A percentile compares a stretch with the other conserved stretches of the same genome.
Conservation (phyloP, 1,140 invertebrate species). For the Trichonephila clavipes region DNA sequence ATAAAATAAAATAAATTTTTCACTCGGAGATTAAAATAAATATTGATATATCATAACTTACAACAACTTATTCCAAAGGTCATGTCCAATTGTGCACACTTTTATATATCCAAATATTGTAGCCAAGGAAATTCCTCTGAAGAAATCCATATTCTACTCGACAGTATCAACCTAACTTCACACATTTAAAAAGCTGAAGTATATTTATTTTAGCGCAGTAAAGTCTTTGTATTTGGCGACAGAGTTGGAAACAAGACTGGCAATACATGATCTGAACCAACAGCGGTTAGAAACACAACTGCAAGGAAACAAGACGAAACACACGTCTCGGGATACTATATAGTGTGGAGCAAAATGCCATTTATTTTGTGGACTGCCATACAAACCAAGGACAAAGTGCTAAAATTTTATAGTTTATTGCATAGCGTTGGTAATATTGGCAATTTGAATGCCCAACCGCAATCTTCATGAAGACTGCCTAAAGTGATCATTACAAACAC, state of each 20-base stretch:
- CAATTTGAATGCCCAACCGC: conserved; percentile 54
- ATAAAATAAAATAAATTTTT: too few relatives aligned
- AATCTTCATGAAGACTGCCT: conserved; percentile 58
- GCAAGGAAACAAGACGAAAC: not conserved
- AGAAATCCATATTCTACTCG: too few relatives aligned
- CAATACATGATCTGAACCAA: conserved; percentile 11
- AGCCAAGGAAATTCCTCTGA: not conserved
- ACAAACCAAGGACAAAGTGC: conserved; percentile 70
- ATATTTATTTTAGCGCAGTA: not conserved
- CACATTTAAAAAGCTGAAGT: too few relatives aligned
- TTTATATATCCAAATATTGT: not conserved
- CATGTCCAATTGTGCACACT: not conserved
- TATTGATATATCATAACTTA: too few relatives aligned
- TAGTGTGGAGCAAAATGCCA: conserved; percentile 49
- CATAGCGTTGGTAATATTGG: conserved; percentile 51
- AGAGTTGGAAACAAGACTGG: not conserved
- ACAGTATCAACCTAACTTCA: too few relatives aligned
- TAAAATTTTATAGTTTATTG: conserved; percentile 75
- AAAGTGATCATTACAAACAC: conserved; percentile 73
- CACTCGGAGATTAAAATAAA: too few relatives aligned
- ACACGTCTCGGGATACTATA: not conserved
- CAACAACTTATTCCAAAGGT: not conserved
- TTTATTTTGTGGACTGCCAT: conserved; percentile 48
- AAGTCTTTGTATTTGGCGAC: not conserved
- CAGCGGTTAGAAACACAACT: conserved; percentile 12